phyloP scores from a whole-genome alignment of 2,797 vertebrate genomes.

The Acrossocheilus wenchowensis region DNA sequence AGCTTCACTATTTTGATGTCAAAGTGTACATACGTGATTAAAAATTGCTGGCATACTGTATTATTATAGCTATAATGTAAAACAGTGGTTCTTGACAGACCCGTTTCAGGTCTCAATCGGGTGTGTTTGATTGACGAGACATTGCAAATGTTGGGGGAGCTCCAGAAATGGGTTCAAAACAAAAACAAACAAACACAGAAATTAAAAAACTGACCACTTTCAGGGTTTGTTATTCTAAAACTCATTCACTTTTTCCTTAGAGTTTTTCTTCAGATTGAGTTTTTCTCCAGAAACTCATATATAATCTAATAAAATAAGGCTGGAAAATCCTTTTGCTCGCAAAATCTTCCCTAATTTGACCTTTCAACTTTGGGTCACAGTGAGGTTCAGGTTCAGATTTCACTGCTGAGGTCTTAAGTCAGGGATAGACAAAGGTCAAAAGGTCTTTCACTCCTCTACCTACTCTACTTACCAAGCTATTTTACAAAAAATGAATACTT shows the following conservation, averaged over 20 bases:
- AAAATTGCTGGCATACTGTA: neutral
- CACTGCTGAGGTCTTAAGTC: neutral
- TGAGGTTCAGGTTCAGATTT: conserved; percentile 23
- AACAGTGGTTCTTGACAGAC: neutral
- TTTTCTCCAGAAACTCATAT: neutral
- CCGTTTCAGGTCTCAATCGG: neutral
- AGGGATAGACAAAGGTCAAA: conserved; percentile 1
- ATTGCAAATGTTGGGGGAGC: neutral
- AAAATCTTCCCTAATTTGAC: conserved; percentile 10
- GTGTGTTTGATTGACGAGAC: neutral
- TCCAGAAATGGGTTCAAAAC: neutral
- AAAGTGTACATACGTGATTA: neutral
- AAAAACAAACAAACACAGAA: neutral
- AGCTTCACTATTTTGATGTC: neutral
- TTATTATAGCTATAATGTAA: neutral
- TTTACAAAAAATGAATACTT: neutral
- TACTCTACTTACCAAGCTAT: neutral
- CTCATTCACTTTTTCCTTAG: neutral
- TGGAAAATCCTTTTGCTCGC: neutral
- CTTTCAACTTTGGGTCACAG: conserved; percentile 10
- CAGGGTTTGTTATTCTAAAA: neutral
- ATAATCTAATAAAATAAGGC: neutral
- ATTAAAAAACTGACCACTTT: neutral
- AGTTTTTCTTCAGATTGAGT: neutral
- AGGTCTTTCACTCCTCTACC: neutral